Percentiles rank a stretch among this genome's conserved stretches.
phyloP scores from a whole-genome alignment of 2,888 invertebrate species.

The Globia sparganii region DNA sequence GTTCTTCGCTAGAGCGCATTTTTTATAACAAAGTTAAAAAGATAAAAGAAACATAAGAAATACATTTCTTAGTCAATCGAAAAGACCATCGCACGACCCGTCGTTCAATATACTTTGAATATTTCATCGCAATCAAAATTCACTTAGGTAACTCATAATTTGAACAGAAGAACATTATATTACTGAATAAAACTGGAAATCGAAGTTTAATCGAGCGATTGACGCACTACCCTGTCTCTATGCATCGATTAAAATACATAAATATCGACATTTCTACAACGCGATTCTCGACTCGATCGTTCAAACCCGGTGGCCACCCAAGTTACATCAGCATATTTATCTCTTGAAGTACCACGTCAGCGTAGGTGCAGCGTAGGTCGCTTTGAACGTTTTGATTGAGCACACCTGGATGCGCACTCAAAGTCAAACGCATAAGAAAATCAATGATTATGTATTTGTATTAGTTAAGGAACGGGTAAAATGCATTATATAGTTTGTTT shows the following conservation, averaged over 20 bases:
- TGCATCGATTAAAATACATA: slow-evolving; percentile 68
- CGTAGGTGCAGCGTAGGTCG: slow-evolving; percentile 45
- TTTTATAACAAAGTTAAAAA: not conserved
- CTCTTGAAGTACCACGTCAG: slow-evolving; percentile 32
- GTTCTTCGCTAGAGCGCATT: not conserved
- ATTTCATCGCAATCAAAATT: slow-evolving; percentile 67
- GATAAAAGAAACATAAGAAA: slow-evolving; percentile 26
- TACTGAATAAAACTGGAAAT: slow-evolving; percentile 26
- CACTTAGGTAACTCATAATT: slow-evolving; percentile 42
- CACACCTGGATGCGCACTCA: slow-evolving; percentile 82
- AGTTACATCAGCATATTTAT: slow-evolving; percentile 63
- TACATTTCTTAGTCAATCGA: slow-evolving; percentile 46
- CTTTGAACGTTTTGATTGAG: slow-evolving; percentile 44
- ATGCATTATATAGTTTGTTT: slow-evolving; percentile 53
- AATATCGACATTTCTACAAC: slow-evolving; percentile 55
- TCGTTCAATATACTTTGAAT: slow-evolving; percentile 61
- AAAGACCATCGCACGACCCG: slow-evolving; percentile 9
- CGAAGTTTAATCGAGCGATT: slow-evolving; percentile 36
- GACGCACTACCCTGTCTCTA: slow-evolving; percentile 65
- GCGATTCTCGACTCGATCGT: slow-evolving; percentile 20
- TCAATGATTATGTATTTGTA: slow-evolving; percentile 74
- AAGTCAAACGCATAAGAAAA: slow-evolving; percentile 79
- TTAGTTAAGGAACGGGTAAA: slow-evolving; percentile 72
- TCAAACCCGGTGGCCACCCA: slow-evolving; percentile 55
- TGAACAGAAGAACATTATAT: slow-evolving; percentile 31